Conservation (phyloP, 2,888 invertebrate genomes). For the Caenorhabditis plicata region DNA sequence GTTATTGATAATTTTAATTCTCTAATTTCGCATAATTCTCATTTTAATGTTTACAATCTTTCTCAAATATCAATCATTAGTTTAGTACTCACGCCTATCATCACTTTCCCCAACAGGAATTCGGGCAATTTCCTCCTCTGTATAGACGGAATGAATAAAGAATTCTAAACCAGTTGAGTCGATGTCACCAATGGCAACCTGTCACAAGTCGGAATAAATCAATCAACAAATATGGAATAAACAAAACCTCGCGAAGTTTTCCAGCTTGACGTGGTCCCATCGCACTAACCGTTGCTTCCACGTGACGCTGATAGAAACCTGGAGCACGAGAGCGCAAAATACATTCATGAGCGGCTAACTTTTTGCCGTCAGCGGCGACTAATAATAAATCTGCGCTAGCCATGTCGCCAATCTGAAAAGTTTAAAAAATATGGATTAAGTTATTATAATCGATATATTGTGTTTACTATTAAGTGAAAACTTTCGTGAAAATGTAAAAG, state of each 20-base stretch:
- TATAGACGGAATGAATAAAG: slow-evolving; percentile 61
- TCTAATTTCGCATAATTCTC: too few relatives aligned
- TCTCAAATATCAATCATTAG: neutral
- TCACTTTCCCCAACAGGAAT: slow-evolving; percentile 27
- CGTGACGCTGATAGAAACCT: slow-evolving; percentile 58
- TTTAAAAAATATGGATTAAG: neutral
- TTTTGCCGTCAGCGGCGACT: slow-evolving; percentile 58
- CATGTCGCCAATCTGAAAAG: slow-evolving; percentile 45
- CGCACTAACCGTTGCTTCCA: slow-evolving; percentile 55
- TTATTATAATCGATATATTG: neutral
- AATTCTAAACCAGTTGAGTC: slow-evolving; percentile 59
- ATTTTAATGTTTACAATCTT: neutral
- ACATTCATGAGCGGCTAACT: slow-evolving; percentile 59
- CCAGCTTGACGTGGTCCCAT: slow-evolving; percentile 37
- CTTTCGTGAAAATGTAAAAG: too few relatives aligned
- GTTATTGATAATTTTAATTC: too few relatives aligned
- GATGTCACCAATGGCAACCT: slow-evolving; percentile 61
- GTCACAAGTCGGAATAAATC: neutral
- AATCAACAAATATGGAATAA: neutral
- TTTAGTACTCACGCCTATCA: slow-evolving; percentile 41
- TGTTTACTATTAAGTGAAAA: too few relatives aligned
- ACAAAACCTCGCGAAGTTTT: slow-evolving; percentile 36
- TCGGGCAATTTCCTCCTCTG: slow-evolving; percentile 58
- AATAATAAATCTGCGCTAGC: slow-evolving; percentile 55
- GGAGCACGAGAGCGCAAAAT: slow-evolving; percentile 58